Base-by-base conservation (phyloP, 2,888 invertebrate genomes). In the Macrophya alboannulata region DNA sequence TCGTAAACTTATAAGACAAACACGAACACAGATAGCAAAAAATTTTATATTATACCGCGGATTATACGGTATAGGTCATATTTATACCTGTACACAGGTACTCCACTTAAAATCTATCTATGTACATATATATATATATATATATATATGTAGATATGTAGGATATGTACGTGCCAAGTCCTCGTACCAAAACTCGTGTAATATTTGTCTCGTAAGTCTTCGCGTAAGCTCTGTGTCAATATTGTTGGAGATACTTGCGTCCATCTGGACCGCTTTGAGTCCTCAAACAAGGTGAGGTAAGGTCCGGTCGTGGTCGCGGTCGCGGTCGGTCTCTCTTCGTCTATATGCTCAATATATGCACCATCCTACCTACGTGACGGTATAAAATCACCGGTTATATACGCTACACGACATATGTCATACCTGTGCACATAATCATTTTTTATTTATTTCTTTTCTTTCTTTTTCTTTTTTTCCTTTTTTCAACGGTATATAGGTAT, bases 141-240 rank as follows among this genome's bases (percentile, higher is more conserved):
- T n/a, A 59, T 59, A 21, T 62, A 12, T 25, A 25, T 62, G 12
- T 62, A 62, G n/a, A n/a, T n/a, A n/a, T n/a, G n/a, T 62, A 25
- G 48, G 12, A 59, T 59, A 8, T 25, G 3, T 62, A 25, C 62
- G 62, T 62, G 71, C 37, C 37, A 37, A 71, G 9, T 71, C 40
- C 40, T 71, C 40, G 71, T 71, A 40, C 74, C 21, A 4, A 45
- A 74, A 45, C 74, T 45, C 43, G 74, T 74, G 74, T 45, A 74
- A 45, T 74, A 45, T 74, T 45, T 68, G 37, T 68, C 82, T 83
- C 82, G 68, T 68, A 37, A 43, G 43, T 48, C 68, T 68, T 68
- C 68, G 68, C 48, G 48, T 79, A 68, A 88, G 88, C 86, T 86
- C 87, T 87, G 86, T 88, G 89, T 90, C 87, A 90, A 90, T 89